Evolutionary conservation across 2,113 vertebrate genomes (phyloP).

Genomic region (Mobula birostris): DNA sequence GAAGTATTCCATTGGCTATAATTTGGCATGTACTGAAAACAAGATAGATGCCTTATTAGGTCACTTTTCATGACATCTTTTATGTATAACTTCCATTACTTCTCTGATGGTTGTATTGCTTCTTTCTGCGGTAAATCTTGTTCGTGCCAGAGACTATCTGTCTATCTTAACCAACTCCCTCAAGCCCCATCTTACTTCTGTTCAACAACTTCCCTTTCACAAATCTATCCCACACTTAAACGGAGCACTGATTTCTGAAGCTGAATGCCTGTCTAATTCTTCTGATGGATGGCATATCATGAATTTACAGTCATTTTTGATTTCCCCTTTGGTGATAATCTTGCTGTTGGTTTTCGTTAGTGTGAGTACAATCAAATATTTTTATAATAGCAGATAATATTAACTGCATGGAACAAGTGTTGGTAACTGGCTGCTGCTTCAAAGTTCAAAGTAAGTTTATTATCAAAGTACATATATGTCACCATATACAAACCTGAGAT

Average conservation of each 20-base stretch:
- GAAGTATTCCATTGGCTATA: too few relatives aligned
- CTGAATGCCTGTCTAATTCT: not conserved
- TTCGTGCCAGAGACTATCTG: too few relatives aligned
- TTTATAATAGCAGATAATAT: not conserved
- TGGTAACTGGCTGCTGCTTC: not conserved
- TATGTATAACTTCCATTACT: too few relatives aligned
- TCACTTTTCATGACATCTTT: too few relatives aligned
- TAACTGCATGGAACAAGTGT: not conserved
- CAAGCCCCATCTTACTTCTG: not conserved
- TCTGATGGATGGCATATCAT: not conserved
- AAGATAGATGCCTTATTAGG: too few relatives aligned
- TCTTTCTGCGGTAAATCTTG: too few relatives aligned
- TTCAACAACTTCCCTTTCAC: not conserved
- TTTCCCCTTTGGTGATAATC: not conserved
- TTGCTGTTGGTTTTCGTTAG: not conserved
- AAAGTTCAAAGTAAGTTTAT: too few relatives aligned
- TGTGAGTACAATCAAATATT: not conserved
- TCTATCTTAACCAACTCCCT: too few relatives aligned
- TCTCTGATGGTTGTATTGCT: too few relatives aligned
- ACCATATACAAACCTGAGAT: too few relatives aligned
- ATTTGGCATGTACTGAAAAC: too few relatives aligned
- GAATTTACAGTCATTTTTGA: not conserved
- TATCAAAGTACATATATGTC: too few relatives aligned
- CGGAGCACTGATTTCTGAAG: not conserved
- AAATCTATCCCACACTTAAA: not conserved